Conservation (phyloP, 1,140 invertebrate genomes). For the Pseudobourletiella spinata region DNA sequence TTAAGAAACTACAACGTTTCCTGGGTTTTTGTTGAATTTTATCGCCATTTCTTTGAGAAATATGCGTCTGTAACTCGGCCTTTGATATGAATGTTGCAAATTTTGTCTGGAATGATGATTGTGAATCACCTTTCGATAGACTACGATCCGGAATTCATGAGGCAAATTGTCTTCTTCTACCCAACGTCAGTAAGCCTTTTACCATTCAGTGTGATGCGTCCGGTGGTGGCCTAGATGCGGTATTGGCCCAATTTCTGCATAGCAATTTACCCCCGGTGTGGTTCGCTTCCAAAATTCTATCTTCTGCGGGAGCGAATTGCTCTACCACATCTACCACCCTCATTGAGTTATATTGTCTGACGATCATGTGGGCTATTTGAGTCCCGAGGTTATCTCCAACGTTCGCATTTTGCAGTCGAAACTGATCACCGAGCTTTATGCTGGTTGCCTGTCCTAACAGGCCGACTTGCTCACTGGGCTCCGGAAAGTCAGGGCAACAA, state of each 20-base stretch:
- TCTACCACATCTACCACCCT: too few relatives aligned
- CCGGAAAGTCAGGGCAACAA: slow-evolving; percentile 28
- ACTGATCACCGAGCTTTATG: slow-evolving; percentile 46
- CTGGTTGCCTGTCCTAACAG: slow-evolving; percentile 39
- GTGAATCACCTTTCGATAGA: slow-evolving; percentile 30
- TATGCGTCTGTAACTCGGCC: slow-evolving; percentile 37
- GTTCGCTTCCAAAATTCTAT: slow-evolving; percentile 37
- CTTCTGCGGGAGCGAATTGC: slow-evolving; percentile 42
- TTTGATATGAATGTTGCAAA: slow-evolving; percentile 30
- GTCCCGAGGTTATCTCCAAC: slow-evolving; percentile 40
- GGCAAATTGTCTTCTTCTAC: slow-evolving; percentile 34
- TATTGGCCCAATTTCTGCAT: too few relatives aligned
- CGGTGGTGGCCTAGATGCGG: slow-evolving; percentile 37
- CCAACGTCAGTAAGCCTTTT: slow-evolving; percentile 35
- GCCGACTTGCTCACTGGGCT: slow-evolving; percentile 28
- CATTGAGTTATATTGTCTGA: slow-evolving; percentile 46
- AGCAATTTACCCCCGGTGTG: slow-evolving; percentile 37
- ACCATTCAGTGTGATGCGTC: slow-evolving; percentile 35
- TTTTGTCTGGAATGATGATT: slow-evolving; percentile 35
- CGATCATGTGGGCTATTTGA: slow-evolving; percentile 44
- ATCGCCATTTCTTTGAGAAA: slow-evolving; percentile 40
- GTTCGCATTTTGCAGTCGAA: slow-evolving; percentile 42
- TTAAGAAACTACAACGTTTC: slow-evolving; percentile 37
- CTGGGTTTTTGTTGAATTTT: slow-evolving; percentile 39
- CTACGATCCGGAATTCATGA: slow-evolving; percentile 36